phyloP scores from a whole-genome alignment of 2,797 vertebrate genomes.

The Enteromius anoplus region DNA sequence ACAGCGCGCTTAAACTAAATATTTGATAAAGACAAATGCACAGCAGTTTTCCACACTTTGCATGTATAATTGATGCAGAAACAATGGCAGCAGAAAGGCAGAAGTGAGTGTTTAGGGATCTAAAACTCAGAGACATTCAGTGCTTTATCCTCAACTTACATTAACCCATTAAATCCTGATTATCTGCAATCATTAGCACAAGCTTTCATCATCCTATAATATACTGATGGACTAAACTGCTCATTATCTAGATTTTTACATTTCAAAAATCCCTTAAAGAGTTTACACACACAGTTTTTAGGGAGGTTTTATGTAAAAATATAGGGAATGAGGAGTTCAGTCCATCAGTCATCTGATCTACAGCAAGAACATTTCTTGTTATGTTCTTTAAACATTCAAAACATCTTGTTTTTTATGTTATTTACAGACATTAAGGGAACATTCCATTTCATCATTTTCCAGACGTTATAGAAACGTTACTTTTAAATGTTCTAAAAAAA shows the following conservation, averaged over 20 bases:
- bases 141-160: background rate
- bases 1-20: slow-evolving; percentile 45
- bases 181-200: background rate
- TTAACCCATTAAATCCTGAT: background rate
- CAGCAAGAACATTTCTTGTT: background rate
- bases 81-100: slow-evolving; percentile 29
- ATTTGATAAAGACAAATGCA: slow-evolving; percentile 62
- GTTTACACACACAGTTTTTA: no score
- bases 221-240: no score
- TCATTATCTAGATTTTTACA: no score
- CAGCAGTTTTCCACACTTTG: slow-evolving; percentile 52
- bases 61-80: slow-evolving; percentile 61
- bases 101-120: slow-evolving; percentile 26
- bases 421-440: background rate
- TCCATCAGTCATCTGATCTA: background rate
- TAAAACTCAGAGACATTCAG: background rate
- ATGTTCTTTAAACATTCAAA: background rate
- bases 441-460: background rate
- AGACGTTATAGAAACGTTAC: background rate
- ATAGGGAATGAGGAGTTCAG: background rate
- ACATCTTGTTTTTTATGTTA: background rate
- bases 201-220: no score
- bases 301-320: background rate
- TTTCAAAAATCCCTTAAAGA: background rate
- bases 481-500: background rate